phyloP scores from a whole-genome alignment of 1,140 invertebrate genomes.

The Drosophila micromelanica region DNA sequence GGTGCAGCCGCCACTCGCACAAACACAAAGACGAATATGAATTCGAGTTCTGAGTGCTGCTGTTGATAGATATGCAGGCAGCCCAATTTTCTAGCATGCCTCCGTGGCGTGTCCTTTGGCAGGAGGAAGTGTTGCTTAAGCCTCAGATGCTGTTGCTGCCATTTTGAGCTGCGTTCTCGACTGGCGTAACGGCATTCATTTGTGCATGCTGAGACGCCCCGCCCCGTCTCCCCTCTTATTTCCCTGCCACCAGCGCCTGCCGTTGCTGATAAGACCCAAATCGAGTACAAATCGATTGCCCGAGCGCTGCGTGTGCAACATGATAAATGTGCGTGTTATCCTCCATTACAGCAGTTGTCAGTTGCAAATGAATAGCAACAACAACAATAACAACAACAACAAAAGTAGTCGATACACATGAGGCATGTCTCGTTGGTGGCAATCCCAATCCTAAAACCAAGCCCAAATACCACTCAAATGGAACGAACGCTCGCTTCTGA shows the following conservation, averaged over 20 bases:
- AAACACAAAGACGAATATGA: constrained; percentile 4
- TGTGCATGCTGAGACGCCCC: constrained; percentile 50
- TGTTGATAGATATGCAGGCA: constrained; percentile 66
- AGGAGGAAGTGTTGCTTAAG: constrained; percentile 48
- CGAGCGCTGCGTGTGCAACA: constrained; percentile 58
- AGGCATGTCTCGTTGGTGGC: constrained; percentile 19
- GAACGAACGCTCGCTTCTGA: not conserved
- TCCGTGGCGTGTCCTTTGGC: constrained; percentile 35
- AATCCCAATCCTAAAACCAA: not conserved
- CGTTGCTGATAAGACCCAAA: constrained; percentile 70
- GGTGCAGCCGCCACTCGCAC: constrained; percentile 11
- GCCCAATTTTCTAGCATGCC: constrained; percentile 43
- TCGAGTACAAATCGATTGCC: constrained; percentile 75
- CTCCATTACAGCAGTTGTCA: constrained; percentile 68
- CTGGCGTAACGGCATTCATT: constrained; percentile 68
- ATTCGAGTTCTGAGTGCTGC: constrained; percentile 38
- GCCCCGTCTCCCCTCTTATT: constrained; percentile 8
- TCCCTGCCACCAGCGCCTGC: constrained; percentile 1
- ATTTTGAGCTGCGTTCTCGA: constrained; percentile 22
- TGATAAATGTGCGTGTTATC: constrained; percentile 74
- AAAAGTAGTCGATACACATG: constrained; percentile 23
- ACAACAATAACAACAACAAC: constrained; percentile 8
- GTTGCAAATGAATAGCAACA: constrained; percentile 65
- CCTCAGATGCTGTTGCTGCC: constrained; percentile 26
- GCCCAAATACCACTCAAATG: constrained; percentile 18